Evolutionary conservation across 2,888 invertebrate species (phyloP), one percentile per base, ranked within the genome.

Genomic region (Mythimna vitellina): DNA sequence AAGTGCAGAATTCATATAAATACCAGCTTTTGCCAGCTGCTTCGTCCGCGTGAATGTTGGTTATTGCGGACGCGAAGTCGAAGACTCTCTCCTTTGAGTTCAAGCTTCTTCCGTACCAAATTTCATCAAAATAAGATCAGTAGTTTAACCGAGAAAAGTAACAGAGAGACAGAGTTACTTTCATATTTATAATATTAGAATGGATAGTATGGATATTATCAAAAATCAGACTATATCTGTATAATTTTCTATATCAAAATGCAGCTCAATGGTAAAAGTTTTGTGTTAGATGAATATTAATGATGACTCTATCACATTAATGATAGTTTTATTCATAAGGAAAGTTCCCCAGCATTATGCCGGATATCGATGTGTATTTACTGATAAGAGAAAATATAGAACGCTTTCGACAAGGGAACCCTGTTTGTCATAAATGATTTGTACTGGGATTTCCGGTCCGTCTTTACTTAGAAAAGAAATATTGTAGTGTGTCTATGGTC

Each of bases 351-450:
- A 20, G 63, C 22, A 51, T 73, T 14, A 32, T 69, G 29, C 1
- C 35, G 25, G 51, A 76, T 61, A 68, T 61, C 61, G 58, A 65
- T 32, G 60, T 57, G n/a, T 81, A 51, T 64, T 70, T 67, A 65
- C 62, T 46, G 25, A 22, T 57, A 58, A 57, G 61, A 65, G 66
- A 66, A 66, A 63, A 67, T 1, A 69, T 57, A 35, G 46, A 67
- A 70, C 71, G 60, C 57, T 71, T 81, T 80, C 51, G 66, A 70
- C 46, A 38, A 57, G 61, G 65, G 73, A 72, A 72, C 68, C 35
- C 64, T 68, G 67, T 80, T 68, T 65, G 53, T 75, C 56, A 60
- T 81, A 71, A 71, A 69, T 69, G 22, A 68, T 64, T 72, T 70
- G 58, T 32, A 38, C 57, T 53, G 70, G 74, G 57, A 70, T 73